Evolutionary conservation across 1,140 invertebrate genomes (phyloP), one percentile per base, ranked within the genome.

Genomic region (Arion vulgaris): DNA sequence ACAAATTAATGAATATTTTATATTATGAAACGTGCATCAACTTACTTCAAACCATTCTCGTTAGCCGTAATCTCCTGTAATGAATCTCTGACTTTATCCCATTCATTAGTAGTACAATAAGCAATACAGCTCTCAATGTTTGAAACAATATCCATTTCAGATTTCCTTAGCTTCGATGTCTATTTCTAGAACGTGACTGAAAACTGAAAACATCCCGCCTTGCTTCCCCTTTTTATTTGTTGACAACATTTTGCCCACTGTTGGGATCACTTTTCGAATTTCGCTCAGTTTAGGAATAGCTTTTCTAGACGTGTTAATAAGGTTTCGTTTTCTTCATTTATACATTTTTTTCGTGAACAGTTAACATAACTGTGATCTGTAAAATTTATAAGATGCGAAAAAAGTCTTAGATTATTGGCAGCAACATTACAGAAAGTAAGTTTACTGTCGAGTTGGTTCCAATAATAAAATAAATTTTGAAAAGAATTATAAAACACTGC

Each of bases 41-140:
- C 68, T 71, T 71, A 71, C 68, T 71, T 71, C 32, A 71, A 23
- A 23, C 38, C 68, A 39, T n/a, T 71, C 32, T 71, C 68, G 17
- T 71, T 34, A 34, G 68, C 68, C 5, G 34, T 9, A 32, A 71
- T 23, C 32, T 34, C n/a, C n/a, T n/a, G 68, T n/a, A 71, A 71
- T 23, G 68, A 32, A 39, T 71, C 68, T 34, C 38, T 71, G 1
- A 34, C 7, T 36, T 71, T 17, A 34, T 36, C 68, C 68, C 68
- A 71, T 1, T 71, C 38, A 39, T 71, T 71, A 23, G 38, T 71
- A 23, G 9, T 57, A 26, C 51, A 57, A 26, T 57, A 57, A 57
- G 51, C 26, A 17, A 57, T 23, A 23, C 17, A 57, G 26, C 51
- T 57, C 26, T 57, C 51, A 57, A 57, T 57, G 26, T 57, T 57